A percentile compares a stretch with the other conserved stretches of the same genome.
Conservation (phyloP, 1,140 invertebrate genomes). For the Camponotus vicinus region DNA sequence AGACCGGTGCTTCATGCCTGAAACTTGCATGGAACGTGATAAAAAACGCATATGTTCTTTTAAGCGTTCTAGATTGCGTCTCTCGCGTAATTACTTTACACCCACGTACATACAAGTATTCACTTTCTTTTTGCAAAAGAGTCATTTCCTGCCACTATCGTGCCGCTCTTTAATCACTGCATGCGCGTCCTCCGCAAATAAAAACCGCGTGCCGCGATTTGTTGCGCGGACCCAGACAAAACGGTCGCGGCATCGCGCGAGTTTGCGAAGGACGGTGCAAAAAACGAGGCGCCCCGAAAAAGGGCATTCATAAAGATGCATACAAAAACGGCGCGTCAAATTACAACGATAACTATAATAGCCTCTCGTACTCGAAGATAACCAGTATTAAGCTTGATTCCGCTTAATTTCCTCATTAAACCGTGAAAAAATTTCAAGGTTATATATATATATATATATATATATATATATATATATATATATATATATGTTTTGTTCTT, state of each 20-base stretch:
- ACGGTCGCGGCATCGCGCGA: slow-evolving; percentile 43
- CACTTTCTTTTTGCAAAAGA: slow-evolving; percentile 46
- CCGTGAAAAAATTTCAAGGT: slow-evolving; percentile 18
- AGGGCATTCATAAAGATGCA: slow-evolving; percentile 51
- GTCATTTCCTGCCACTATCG: slow-evolving; percentile 60
- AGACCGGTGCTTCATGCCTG: slow-evolving; percentile 14
- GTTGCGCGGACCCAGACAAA: slow-evolving; percentile 42
- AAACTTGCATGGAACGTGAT: slow-evolving; percentile 47
- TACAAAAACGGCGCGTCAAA: slow-evolving; percentile 32
- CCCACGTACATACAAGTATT: slow-evolving; percentile 35
- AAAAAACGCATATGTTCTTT: slow-evolving; percentile 30
- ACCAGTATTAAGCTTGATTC: slow-evolving; percentile 12
- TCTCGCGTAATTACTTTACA: slow-evolving; percentile 54
- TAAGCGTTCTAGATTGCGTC: slow-evolving; percentile 49
- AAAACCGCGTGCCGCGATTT: slow-evolving; percentile 52
- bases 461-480: neutral
- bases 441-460: neutral
- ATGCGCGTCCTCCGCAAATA: slow-evolving; percentile 32
- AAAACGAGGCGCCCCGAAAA: slow-evolving; percentile 47
- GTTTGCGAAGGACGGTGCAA: slow-evolving; percentile 47
- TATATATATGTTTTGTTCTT: neutral
- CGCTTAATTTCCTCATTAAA: slow-evolving; percentile 36
- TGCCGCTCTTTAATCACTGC: slow-evolving; percentile 55
- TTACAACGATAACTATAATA: slow-evolving; percentile 46
- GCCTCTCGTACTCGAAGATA: neutral